Conservation (phyloP, 1,140 invertebrate genomes). For the Drosophila orosa region DNA sequence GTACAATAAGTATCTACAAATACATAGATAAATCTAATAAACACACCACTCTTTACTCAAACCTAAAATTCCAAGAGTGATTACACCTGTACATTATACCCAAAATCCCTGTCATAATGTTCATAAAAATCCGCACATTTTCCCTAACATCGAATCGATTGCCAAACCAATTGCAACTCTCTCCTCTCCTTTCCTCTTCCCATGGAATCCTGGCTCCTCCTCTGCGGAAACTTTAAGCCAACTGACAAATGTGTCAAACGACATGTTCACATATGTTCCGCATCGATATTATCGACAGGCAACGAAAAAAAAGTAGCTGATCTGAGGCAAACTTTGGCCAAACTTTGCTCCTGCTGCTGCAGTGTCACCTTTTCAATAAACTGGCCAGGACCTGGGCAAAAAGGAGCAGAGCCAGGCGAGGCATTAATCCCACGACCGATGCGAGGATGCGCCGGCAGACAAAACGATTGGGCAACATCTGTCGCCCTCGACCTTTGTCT, state of each 20-base stretch:
- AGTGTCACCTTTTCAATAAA: conserved; percentile 81
- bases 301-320: conserved; percentile 19
- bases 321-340: conserved; percentile 60
- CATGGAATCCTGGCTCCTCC: neutral
- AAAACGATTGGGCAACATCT: conserved; percentile 78
- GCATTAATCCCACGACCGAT: conserved; percentile 76
- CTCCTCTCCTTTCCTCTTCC: too few relatives aligned
- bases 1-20: too few relatives aligned
- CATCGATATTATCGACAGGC: conserved; percentile 75
- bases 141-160: neutral
- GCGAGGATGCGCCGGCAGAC: conserved; percentile 63
- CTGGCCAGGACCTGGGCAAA: conserved; percentile 56
- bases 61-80: neutral
- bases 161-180: conserved; percentile 32
- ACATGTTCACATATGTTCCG: conserved; percentile 80
- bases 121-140: conserved; percentile 4
- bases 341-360: conserved; percentile 47
- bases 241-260: conserved; percentile 81
- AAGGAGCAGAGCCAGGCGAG: conserved; percentile 41
- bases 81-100: neutral
- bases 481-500: conserved; percentile 70
- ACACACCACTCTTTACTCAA: neutral
- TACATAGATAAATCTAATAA: neutral
- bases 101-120: conserved; percentile 5
- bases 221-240: conserved; percentile 62